Percentiles rank a stretch among this genome's conserved stretches.
Evolutionary conservation across 2,797 vertebrate genomes (phyloP).

Genomic region (Tamandua tetradactyla): DNA sequence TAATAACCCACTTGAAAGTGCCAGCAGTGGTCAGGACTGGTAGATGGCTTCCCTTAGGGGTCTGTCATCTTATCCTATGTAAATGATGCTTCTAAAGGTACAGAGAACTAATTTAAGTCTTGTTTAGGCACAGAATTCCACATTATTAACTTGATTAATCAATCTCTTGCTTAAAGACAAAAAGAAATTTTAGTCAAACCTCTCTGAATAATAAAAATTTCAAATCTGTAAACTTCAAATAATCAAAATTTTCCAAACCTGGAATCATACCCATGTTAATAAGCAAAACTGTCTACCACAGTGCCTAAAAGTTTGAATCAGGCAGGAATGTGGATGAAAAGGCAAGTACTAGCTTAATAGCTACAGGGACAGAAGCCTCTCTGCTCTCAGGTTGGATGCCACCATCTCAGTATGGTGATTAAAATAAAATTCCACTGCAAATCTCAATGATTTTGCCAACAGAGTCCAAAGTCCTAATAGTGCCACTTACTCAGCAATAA

Average conservation of each 20-base stretch:
- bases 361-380: background rate
- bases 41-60: background rate
- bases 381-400: background rate
- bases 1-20: background rate
- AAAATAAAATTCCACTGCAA: background rate
- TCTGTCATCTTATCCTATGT: background rate
- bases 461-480: background rate
- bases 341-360: background rate
- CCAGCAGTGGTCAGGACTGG: background rate
- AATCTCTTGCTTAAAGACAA: background rate
- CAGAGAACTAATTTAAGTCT: background rate
- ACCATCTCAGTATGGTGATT: fast-evolving
- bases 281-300: background rate
- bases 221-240: background rate
- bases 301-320: background rate
- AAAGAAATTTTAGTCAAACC: background rate
- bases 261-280: background rate
- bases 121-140: background rate
- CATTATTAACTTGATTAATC: background rate
- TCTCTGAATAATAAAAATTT: background rate
- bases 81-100: constrained; percentile 33
- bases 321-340: background rate
- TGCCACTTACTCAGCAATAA: background rate
- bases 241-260: background rate
- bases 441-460: fast-evolving